Base-by-base conservation (phyloP, 2,797 vertebrate genomes). In the Iguana delicatissima region DNA sequence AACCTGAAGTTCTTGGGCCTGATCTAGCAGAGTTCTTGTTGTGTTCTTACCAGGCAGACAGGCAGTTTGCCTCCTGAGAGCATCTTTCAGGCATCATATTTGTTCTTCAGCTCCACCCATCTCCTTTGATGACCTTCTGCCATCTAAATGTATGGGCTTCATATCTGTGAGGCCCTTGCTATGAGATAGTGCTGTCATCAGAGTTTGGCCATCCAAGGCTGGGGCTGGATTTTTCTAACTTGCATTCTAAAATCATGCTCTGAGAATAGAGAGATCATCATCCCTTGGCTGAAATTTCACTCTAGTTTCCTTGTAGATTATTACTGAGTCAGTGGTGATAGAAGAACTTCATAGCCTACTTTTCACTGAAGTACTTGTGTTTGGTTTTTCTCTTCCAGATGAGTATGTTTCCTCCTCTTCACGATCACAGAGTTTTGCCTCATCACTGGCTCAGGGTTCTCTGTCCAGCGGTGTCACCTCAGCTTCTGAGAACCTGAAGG, bases 401-500 rank as follows among this genome's bases (percentile, higher is more conserved):
- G 99, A 99, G 94, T 99, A 98, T 76, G 98, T 99, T 85, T 97
- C 97, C 55, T 97, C 96, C 29, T 93, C 95, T 13, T 97, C 97
- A 0, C 95, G 96, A 88, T 90, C 96, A 0, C 95, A 96, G 89
- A 92, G 84, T 86, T 90, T 96, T 59, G 62, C 29, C 80, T 93
- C 94, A 89, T 93, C 67, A 3, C 89, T 0, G 1, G 81, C 84
- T 4, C 95, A 1, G 16, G 91, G 80, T 89, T 91, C 92, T 72
- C 93, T 89, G 76, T 88, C 64, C 87, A 90, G 80, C 77, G 64
- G 90, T 0, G 73, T n/a, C 3, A 8, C 94, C 1, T 88, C 92
- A 0, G 38, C 93, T 0, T 85, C 95, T 0, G 95, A 95, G 84
- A 64, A 9, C 95, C 20, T 82, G 22, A 95, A 93, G 77, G 35